Base-by-base conservation (phyloP, 2,113 vertebrate genomes). In the Sinocyclocheilus anophthalmus region DNA sequence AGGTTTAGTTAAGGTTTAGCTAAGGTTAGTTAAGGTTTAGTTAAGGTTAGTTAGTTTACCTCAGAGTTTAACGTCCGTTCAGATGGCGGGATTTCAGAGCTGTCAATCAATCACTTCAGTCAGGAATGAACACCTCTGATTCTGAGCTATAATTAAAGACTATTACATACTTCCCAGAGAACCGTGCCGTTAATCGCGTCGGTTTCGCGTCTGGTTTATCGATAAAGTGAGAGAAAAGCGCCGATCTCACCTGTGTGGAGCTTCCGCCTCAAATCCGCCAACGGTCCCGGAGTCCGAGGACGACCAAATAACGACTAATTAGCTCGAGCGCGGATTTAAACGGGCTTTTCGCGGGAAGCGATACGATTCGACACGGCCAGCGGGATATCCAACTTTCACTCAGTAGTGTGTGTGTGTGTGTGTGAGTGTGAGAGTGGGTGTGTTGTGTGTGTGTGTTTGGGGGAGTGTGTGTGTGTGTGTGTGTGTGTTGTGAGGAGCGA, bases 231-330 rank as follows among this genome's bases (percentile, higher is more conserved):
- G 26, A 59, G 42, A 72, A 5, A 65, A 8, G 48, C 39, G 13
- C 22, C 82, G 57, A 85, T 85, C 83, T 53, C 53, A 85, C 83
- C 83, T 85, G 83, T 6, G 14, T 0, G 20, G 26, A 59, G 39
- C 77, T 80, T 63, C 77, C 77, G 77, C 53, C 5, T 61, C 26
- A 39, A 7, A 37, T 24, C 77, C 55, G 33, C 18, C 57, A 59
- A 63, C 53, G 55, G 53, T 80, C 53, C 33, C 10, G 7, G 75
- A 9, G 14, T 48, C 18, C 24, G 18, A 22, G 1, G 33, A 61
- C 73, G 42, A 76, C 4, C 0, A 4, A 53, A 30, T 50, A 30
- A 2, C 22, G 18, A 63, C 0, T 9, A 39, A 39, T 37, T 16
- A 39, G 63, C 10, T 61, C 5, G 11, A 53, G 73, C 20, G 30